Conservation (phyloP, 23 tunicate genomes). For the Ascidia mentula region DNA sequence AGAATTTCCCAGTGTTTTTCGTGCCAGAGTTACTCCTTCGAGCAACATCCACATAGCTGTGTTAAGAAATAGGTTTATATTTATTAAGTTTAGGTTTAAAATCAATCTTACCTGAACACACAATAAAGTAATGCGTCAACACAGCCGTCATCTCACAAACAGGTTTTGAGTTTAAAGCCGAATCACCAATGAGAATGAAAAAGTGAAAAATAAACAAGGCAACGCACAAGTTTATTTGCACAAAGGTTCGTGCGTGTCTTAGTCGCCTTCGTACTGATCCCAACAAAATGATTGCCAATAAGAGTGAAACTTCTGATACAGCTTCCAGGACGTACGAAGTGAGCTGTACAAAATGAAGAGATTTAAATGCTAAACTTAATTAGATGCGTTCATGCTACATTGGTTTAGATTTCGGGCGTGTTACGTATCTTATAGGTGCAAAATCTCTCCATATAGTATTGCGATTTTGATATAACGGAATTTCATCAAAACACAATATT, state of each 20-base stretch:
- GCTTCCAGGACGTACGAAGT: constrained; percentile 14
- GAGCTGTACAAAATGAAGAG: background rate
- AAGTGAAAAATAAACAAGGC: constrained; percentile 9
- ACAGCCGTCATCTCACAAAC: constrained; percentile 3
- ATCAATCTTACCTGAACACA: background rate
- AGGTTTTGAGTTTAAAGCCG: background rate
- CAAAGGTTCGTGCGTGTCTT: constrained; percentile 15
- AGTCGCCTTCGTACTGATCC: constrained; percentile 1
- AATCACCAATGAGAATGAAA: background rate
- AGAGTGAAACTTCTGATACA: constrained; percentile 2
- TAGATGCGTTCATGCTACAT: too few relatives aligned
- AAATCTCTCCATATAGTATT: too few relatives aligned
- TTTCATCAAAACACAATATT: too few relatives aligned
- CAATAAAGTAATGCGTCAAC: background rate
- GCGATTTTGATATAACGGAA: too few relatives aligned
- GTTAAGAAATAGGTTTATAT: background rate
- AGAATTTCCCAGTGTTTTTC: background rate
- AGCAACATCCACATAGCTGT: background rate
- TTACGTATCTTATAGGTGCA: background rate
- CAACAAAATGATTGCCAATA: constrained; percentile 4
- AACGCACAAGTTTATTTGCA: constrained; percentile 19
- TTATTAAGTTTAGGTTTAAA: background rate
- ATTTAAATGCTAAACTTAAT: too few relatives aligned
- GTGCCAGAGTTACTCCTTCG: background rate
- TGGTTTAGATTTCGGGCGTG: too few relatives aligned